These are phyloP conservation scores for Bombus balteatus DNA, from an alignment of 1,140 invertebrate species.

Conservation along the genomic window DNA sequence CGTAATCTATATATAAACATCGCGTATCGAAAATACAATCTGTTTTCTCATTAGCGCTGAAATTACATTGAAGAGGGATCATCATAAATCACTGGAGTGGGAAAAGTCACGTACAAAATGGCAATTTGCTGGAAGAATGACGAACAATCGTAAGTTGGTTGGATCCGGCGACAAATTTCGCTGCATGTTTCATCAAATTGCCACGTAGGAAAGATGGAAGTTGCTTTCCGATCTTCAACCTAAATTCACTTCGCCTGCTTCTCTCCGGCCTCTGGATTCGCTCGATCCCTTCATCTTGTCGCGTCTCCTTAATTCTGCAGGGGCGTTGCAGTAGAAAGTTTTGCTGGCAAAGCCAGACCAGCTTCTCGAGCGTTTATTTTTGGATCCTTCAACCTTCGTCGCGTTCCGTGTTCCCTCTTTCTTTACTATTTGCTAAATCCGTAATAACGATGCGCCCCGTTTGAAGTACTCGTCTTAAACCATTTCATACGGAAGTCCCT, in stretches of 20 bases:
- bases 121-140: too few relatives aligned
- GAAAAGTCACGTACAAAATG: too few relatives aligned
- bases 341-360: slow-evolving; percentile 57
- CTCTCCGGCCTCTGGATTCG: neutral
- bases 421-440: slow-evolving; percentile 60
- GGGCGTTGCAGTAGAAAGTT: slow-evolving; percentile 63
- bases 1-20: too few relatives aligned
- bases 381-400: slow-evolving; percentile 29
- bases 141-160: too few relatives aligned
- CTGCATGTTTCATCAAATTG: slow-evolving; percentile 33
- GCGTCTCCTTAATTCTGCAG: slow-evolving; percentile 46
- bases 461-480: slow-evolving; percentile 49
- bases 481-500: slow-evolving; percentile 28
- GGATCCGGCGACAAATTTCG: slow-evolving; percentile 2
- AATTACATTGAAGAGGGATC: too few relatives aligned
- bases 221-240: neutral
- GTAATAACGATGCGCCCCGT: slow-evolving; percentile 63
- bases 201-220: neutral
- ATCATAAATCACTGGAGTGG: too few relatives aligned
- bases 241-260: neutral
- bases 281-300: neutral
- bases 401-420: slow-evolving; percentile 3
- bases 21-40: too few relatives aligned
- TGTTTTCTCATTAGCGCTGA: too few relatives aligned
- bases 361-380: slow-evolving; percentile 59